Base-by-base conservation (phyloP, 2,113 vertebrate species). In the Hypomesus transpacificus region DNA sequence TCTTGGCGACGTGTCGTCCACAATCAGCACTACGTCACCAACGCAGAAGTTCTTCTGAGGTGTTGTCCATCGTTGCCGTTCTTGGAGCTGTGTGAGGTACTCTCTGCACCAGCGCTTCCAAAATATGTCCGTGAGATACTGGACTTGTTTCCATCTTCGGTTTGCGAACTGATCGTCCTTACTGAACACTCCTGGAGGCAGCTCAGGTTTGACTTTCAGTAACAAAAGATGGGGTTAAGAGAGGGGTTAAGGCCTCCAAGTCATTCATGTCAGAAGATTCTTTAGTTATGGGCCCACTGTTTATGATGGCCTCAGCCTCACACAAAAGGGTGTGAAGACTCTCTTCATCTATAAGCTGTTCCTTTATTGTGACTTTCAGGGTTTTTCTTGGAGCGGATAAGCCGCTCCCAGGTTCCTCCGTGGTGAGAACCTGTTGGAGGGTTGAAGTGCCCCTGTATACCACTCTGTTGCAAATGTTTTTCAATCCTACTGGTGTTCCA, bases 1-100 rank as follows among this genome's bases (percentile, higher is more conserved):
- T 62, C 74, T 75, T 21, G 82, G 78, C 5, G 76, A 74, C 1
- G 75, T 70, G 5, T 76, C 58, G n/a, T 82, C 78, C 20, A 81
- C 66, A 18, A 77, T 77, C 18, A 85, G 53, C 21, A 80, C 74
- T 26, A 82, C 66, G 17, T 82, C 74, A 9, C 75, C 54, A 0
- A 71, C 68, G 18, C 14, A 1, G 22, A 80, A 70, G 75, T 75
- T 75, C 66, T 75, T 74, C 54, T 39, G 9, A 58, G 66, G 22
- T 0, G 46, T n/a, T 1, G 39, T 61, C 78, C 78, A 78, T 57
- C 17, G 8, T 3, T 79, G 76, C 58, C 13, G 56, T 51, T 81
- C 75, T 34, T 78, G 70, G 3, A 62, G 73, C 16, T 80, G 67
- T 3, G 34, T 20, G 1, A 80, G 71, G n/a, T 73, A 83, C 50